These are phyloP conservation scores for Acrossocheilus fasciatus DNA, from an alignment of 2,797 vertebrate species.

Conservation along the genomic window DNA sequence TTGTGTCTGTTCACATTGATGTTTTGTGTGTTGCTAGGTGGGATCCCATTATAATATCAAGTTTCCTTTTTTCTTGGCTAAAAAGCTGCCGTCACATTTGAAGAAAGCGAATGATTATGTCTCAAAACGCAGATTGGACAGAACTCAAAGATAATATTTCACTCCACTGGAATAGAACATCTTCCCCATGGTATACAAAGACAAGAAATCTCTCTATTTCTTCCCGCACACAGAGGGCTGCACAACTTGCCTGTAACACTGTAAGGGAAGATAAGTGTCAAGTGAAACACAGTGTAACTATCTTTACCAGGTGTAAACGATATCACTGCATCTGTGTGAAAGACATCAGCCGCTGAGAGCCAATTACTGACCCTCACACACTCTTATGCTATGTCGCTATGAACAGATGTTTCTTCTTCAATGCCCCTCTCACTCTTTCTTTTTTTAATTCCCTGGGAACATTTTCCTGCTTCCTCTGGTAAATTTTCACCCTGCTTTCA, in stretches of 20 bases:
- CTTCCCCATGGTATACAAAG: neutral
- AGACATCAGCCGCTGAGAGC: slow-evolving; percentile 12
- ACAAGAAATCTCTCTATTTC: slow-evolving; percentile 4
- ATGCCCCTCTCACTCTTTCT: slow-evolving; percentile 39
- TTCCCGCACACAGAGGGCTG: neutral
- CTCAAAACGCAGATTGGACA: slow-evolving; percentile 3
- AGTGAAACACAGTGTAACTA: slow-evolving; percentile 12
- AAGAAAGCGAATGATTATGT: slow-evolving; percentile 1
- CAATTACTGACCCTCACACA: slow-evolving; percentile 31
- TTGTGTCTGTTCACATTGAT: slow-evolving; percentile 36
- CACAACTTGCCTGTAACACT: slow-evolving; percentile 3
- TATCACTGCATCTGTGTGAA: slow-evolving; percentile 24
- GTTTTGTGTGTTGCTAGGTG: slow-evolving; percentile 57
- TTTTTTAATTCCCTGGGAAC: slow-evolving; percentile 14
- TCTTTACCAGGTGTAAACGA: slow-evolving; percentile 28
- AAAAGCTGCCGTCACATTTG: slow-evolving; percentile 37
- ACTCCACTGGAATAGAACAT: neutral
- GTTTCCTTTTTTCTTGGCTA: slow-evolving; percentile 47
- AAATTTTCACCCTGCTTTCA: neutral
- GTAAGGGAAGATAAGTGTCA: slow-evolving; percentile 17
- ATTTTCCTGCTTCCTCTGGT: neutral
- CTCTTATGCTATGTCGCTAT: neutral
- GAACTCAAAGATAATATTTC: slow-evolving; percentile 10
- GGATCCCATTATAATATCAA: slow-evolving; percentile 49
- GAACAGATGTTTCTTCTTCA: slow-evolving; percentile 45